phyloP scores from a whole-genome alignment of 2,113 vertebrate species.

The Seriola quinqueradiata region DNA sequence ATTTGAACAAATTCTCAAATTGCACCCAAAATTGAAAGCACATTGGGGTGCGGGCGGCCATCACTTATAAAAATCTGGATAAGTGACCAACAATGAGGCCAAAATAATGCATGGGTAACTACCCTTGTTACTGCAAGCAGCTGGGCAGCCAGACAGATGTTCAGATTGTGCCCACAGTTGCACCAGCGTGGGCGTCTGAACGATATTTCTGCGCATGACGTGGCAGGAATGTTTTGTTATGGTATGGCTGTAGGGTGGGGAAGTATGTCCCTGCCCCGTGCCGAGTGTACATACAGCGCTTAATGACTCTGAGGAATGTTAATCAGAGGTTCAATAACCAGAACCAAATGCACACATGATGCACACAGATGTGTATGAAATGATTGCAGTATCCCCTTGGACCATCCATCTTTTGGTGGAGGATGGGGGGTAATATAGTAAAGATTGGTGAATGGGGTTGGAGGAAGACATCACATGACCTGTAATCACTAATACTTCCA shows the following conservation, averaged over 20 bases:
- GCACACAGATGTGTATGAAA: constrained; percentile 79
- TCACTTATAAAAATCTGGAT: constrained; percentile 84
- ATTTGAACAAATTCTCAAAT: constrained; percentile 90
- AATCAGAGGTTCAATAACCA: constrained; percentile 84
- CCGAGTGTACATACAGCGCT: constrained; percentile 66
- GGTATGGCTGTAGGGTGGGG: constrained; percentile 69
- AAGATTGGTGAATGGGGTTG: constrained; percentile 17
- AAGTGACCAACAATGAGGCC: constrained; percentile 81
- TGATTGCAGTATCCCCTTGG: constrained; percentile 57
- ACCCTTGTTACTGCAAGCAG: constrained; percentile 75
- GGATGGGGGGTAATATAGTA: constrained; percentile 38
- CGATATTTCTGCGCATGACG: constrained; percentile 47
- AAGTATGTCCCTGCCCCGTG: constrained; percentile 62
- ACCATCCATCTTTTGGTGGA: constrained; percentile 38
- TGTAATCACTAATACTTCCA: constrained; percentile 79
- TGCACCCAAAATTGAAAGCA: constrained; percentile 89
- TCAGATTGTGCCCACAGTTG: constrained; percentile 60
- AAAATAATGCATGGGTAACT: constrained; percentile 79
- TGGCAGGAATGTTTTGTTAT: constrained; percentile 74
- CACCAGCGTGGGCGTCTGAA: constrained; percentile 48
- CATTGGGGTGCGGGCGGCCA: constrained; percentile 83
- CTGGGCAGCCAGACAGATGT: constrained; percentile 74
- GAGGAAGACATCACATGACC: constrained; percentile 66
- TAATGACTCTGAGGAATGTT: constrained; percentile 83
- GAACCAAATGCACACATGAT: constrained; percentile 67